phyloP scores from a whole-genome alignment of 2,113 vertebrate genomes.

The Ploceus nigricollis region DNA sequence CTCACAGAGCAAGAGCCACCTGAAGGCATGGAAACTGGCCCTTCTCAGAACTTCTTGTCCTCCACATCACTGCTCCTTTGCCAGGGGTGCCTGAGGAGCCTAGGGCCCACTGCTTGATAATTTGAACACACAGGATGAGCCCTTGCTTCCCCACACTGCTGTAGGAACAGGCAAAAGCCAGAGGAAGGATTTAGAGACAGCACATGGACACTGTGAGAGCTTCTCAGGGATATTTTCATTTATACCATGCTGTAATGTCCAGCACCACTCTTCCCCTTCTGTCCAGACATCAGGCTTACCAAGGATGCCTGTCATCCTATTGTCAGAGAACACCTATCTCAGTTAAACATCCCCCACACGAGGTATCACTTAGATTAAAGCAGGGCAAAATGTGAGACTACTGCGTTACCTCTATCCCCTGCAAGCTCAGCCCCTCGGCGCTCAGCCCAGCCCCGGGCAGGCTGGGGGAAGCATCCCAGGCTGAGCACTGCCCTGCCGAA shows the following conservation, averaged over 20 bases:
- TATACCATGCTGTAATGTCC: not conserved
- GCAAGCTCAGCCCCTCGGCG: not conserved
- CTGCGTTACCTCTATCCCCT: fast-evolving
- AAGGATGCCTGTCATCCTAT: not conserved
- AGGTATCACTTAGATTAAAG: not conserved
- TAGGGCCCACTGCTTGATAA: not conserved
- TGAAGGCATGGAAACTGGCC: not conserved
- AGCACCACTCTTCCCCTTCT: not conserved
- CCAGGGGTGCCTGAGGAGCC: not conserved
- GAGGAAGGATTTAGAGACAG: not conserved
- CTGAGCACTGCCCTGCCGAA: not conserved
- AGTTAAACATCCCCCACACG: fast-evolving
- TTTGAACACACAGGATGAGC: not conserved
- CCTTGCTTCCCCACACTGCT: not conserved
- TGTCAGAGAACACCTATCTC: not conserved
- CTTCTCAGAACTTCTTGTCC: not conserved
- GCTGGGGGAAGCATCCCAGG: not conserved
- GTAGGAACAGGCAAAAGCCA: not conserved
- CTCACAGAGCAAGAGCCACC: not conserved
- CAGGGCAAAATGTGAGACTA: not conserved
- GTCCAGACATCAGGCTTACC: not conserved
- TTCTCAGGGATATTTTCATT: not conserved
- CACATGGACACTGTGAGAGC: fast-evolving
- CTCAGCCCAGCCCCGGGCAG: not conserved
- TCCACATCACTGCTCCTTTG: not conserved